Base-by-base conservation (phyloP, 2,888 invertebrate genomes). In the Dendrolimus houi region DNA sequence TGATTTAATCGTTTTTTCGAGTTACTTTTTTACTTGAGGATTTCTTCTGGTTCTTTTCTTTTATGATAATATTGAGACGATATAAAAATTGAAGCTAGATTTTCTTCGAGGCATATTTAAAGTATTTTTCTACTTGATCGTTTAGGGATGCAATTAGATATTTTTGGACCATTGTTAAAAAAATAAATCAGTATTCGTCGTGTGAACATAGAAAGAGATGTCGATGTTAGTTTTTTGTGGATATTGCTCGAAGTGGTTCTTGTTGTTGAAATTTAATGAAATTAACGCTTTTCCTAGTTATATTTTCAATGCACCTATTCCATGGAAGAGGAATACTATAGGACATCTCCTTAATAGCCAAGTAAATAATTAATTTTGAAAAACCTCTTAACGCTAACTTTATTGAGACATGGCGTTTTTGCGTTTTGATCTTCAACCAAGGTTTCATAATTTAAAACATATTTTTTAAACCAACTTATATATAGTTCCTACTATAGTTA, bases 151-250 rank as follows among this genome's bases (percentile, higher is more conserved):
- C 85, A 85, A 83, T 83, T 87, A 87, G 87, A 88, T 90, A 90
- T 89, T 90, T 90, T 89, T 90, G 90, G 89, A 90, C 88, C 88
- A 89, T 86, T 90, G 87, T 90, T 88, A 86, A 82, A 86, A n/a
- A 83, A 83, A 29, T 29, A 29, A 77, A 77, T 65, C 88, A 88
- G 88, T 90, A 87, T 88, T 88, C 74, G 81, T 71, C 77, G 76
- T 66, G 74, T 68, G 74, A 70, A 69, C 72, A 70, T 72, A 67
- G 71, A 71, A 29, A 29, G 29, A 29, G 29, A 70, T 71, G 66
- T 80, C 76, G 78, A 79, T 77, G 83, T 83, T 87, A 87, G 85
- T 79, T 80, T 80, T 29, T 79, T 72, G 76, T 79, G 79, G 66
- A 75, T 81, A 79, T 81, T 78, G 77, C 74, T 81, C 70, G 74